Conservation (phyloP, 2,113 vertebrate genomes). For the pig (Sus scrofa) region DNA sequence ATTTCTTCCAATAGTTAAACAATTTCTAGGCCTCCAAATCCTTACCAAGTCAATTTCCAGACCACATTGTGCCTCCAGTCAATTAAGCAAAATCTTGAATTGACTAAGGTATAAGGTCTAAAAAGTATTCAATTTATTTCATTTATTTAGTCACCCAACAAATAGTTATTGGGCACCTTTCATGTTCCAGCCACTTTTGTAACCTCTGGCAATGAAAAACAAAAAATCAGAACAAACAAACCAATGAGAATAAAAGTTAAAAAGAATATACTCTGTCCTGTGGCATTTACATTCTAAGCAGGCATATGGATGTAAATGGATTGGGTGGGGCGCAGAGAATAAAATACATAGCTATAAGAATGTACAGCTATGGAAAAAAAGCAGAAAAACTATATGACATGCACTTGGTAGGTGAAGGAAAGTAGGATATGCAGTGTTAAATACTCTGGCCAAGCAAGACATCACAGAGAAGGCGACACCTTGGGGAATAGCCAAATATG, state of each 20-base stretch:
- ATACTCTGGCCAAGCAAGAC: background rate
- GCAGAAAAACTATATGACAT: background rate
- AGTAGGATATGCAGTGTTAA: background rate
- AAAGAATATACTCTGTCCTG: background rate
- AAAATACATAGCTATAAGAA: background rate
- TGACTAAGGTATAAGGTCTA: background rate
- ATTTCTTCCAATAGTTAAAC: background rate
- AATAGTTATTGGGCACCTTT: background rate
- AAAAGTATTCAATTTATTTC: background rate
- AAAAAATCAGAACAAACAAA: background rate
- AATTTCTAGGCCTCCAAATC: background rate
- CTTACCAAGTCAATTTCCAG: background rate
- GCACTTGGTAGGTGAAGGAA: background rate
- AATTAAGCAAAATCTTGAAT: background rate
- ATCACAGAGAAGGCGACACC: background rate
- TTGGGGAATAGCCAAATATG: background rate
- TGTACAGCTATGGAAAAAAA: background rate
- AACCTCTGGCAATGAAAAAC: background rate
- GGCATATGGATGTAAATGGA: background rate
- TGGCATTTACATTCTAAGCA: background rate
- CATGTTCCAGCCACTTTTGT: background rate
- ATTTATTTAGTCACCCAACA: background rate
- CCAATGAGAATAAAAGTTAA: background rate
- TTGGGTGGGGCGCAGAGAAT: background rate
- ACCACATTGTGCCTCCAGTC: background rate